These are phyloP conservation scores for Thymallus thymallus DNA, from an alignment of 2,113 vertebrate species.

Conservation along the genomic window DNA sequence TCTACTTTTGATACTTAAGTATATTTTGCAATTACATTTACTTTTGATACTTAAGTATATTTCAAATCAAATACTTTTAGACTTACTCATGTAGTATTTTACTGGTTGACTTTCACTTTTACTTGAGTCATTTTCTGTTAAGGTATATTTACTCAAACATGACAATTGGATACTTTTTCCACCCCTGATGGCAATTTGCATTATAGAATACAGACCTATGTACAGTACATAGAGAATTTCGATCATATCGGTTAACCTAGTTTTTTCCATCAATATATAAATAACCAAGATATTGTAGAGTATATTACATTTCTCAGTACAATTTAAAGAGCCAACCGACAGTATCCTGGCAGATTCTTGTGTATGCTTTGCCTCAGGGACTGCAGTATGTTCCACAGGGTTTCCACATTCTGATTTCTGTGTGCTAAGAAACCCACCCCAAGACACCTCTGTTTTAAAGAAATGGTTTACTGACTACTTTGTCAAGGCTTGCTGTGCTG, in stretches of 20 bases:
- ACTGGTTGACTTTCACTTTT: too few relatives aligned
- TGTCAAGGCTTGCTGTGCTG: too few relatives aligned
- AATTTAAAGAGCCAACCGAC: background rate
- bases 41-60: too few relatives aligned
- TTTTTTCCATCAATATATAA: background rate
- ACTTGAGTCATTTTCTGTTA: too few relatives aligned
- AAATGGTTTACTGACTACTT: background rate
- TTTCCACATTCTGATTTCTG: background rate
- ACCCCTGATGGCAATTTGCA: background rate
- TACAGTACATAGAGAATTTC: background rate
- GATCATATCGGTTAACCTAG: background rate
- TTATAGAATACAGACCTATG: background rate
- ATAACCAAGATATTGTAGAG: background rate
- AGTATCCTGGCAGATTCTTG: background rate
- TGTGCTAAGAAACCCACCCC: background rate
- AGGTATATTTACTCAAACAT: too few relatives aligned
- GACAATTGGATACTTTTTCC: background rate
- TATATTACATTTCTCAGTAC: background rate
- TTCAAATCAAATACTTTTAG: too few relatives aligned
- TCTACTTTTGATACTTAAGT: too few relatives aligned
- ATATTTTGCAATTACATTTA: too few relatives aligned
- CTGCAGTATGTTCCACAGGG: background rate
- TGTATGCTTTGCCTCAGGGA: background rate
- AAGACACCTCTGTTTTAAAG: background rate
- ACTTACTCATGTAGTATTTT: too few relatives aligned